Evolutionary conservation across 2,113 vertebrate genomes (phyloP).

Genomic region (Scartelaos histophorus): DNA sequence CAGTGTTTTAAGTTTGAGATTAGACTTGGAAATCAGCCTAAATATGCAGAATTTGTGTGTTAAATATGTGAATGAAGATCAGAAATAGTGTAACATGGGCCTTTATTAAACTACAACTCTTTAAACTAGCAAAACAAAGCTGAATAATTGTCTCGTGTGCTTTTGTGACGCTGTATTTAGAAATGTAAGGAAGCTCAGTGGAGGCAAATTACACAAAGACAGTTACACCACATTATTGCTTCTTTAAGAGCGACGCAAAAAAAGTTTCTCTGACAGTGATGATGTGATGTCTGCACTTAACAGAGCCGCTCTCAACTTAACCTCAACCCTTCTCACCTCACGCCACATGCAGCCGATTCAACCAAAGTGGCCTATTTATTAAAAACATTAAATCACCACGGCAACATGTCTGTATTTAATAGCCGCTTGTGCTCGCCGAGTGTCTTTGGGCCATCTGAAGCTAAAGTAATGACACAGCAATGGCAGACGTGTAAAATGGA

Average conservation of each 20-base stretch:
- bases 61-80: no score
- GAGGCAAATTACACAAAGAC: no score
- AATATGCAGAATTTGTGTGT: no score
- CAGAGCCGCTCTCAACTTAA: conserved; percentile 18
- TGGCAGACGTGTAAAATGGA: conserved; percentile 39
- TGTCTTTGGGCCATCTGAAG: conserved; percentile 28
- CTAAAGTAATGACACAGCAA: conserved; percentile 43
- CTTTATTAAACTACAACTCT: no score
- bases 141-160: no score
- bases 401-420: conserved; percentile 2
- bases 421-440: conserved; percentile 17
- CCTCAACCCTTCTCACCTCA: conserved; percentile 19
- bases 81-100: no score
- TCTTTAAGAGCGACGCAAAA: not conserved
- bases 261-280: conserved; percentile 45
- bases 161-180: no score
- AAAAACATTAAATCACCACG: conserved; percentile 14
- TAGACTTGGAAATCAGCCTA: no score
- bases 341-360: conserved; percentile 6
- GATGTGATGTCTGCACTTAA: conserved; percentile 41
- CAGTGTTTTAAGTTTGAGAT: no score
- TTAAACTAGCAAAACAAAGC: no score
- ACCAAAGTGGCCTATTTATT: not conserved
- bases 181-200: no score
- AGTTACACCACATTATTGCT: no score